Evolutionary conservation across 1,140 invertebrate genomes (phyloP), one percentile per base, ranked within the genome.

Genomic region (Drosophila melanica): DNA sequence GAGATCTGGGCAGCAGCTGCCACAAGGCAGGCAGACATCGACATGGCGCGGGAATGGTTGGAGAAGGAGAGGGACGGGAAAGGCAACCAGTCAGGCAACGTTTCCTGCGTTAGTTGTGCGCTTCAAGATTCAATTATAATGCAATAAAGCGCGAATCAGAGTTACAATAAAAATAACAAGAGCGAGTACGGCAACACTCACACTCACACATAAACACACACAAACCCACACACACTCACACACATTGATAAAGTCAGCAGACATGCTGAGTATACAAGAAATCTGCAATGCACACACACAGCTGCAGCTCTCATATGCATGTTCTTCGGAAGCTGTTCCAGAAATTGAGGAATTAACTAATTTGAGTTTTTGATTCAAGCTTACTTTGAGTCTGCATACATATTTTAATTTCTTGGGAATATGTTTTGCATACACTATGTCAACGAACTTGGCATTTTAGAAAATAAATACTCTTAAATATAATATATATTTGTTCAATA

Each of bases 81-180:
- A 30, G 16, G 18, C 44, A 20, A 23, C 23, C 79, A 81, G 79
- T 84, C 84, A 90, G 79, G 50, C 84, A 89, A 62, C 79, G 80
- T 89, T 89, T 87, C 79, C 84, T 84, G 82, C 82, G 79, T 87
- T 89, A 82, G 76, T 82, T 89, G 84, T 84, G 84, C 84, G 84
- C 82, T 90, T 78, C 80, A 89, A 89, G 84, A 89, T 89, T 89
- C 84, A 89, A 89, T 89, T 89, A 89, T 89, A 89, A 89, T 89
- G 84, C 84, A 89, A 89, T 89, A 89, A 90, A 89, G 84, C 84
- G 80, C 84, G 84, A 89, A 89, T 89, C 85, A 89, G 80, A 90
- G 84, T 80, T 80, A 79, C 84, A 90, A 89, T 84, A 89, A 89
- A 86, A 86, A 82, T 79, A 89, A 84, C 79, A 89, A 84, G 75